Evolutionary conservation across 1,140 invertebrate species (phyloP).

Genomic region (Drosophila biarmipes): DNA sequence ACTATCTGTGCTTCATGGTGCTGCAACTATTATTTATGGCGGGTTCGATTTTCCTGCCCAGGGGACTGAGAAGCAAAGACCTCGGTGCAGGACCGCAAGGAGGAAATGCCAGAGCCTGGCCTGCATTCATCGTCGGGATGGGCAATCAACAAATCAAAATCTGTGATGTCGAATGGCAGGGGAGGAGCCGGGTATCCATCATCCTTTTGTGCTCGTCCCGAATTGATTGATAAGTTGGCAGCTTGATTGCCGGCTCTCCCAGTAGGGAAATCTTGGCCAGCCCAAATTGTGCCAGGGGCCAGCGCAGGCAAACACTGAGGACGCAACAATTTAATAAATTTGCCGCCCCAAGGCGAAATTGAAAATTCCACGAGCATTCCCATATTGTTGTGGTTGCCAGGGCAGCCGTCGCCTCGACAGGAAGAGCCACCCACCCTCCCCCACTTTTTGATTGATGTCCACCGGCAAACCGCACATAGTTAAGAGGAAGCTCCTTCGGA

Average conservation of each 20-base stretch:
- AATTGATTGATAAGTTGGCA: constrained; percentile 66
- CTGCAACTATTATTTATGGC: constrained; percentile 52
- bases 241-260: constrained; percentile 8
- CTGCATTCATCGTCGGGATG: constrained; percentile 39
- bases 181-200: neutral
- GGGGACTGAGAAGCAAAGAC: constrained; percentile 10
- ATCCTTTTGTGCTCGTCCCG: constrained; percentile 40
- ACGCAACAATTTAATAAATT: constrained; percentile 81
- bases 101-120: constrained; percentile 36
- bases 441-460: constrained; percentile 76
- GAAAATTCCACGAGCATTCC: constrained; percentile 63
- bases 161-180: constrained; percentile 11
- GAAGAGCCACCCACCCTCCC: neutral
- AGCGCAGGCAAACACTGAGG: constrained; percentile 38
- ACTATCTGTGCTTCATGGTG: constrained; percentile 4
- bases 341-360: constrained; percentile 68
- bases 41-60: constrained; percentile 27
- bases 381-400: constrained; percentile 7
- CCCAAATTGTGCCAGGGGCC: constrained; percentile 68
- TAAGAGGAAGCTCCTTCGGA: constrained; percentile 25
- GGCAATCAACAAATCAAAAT: constrained; percentile 73
- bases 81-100: constrained; percentile 17
- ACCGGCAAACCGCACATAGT: constrained; percentile 50
- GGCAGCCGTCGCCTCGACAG: constrained; percentile 12
- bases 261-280: constrained; percentile 37